Evolutionary conservation across 2,113 vertebrate species (phyloP), one percentile per base, ranked within the genome.

Genomic region (Pogonocichla stellata): DNA sequence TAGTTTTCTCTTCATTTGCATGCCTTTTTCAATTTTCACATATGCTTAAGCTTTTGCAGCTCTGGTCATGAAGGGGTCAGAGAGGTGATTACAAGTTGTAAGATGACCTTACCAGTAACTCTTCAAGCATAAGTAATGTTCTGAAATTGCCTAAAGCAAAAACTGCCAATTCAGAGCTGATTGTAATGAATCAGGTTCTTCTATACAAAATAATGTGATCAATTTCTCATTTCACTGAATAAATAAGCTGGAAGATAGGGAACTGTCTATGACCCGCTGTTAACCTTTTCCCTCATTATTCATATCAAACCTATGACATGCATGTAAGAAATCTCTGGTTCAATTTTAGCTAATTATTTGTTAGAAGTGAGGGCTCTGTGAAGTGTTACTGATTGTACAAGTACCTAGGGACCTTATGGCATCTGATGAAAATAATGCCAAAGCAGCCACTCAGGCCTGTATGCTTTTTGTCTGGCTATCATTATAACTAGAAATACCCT

Each of bases 181-280:
- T 99, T 99, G 99, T 98, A 99, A 99, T 99, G 98, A 99, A 99
- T 99, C 99, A 99, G 99, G 97, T 97, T 98, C 98, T 98, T 98
- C 98, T 99, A 98, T 98, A 98, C 97, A 97, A 99, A 99, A 99
- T 99, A 99, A 99, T 98, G 98, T 99, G 99, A 99, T 99, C 99
- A 99, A 99, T 99, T 99, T 99, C 99, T 99, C 99, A 99, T 99
- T 99, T 99, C 98, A 92, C 98, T 99, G 99, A 99, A 99, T 99
- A 99, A 99, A 99, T 99, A 99, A 99, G 98, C 98, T 98, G 98
- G 98, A 98, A 98, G 98, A 99, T 98, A 98, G 98, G 98, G 98
- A 98, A 97, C 97, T 97, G 96, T 97, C 98, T 96, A 96, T 99
- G 99, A 99, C 99, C 99, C 57, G 65, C 98, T 60, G 98, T 98